Percentiles rank a stretch among this genome's conserved stretches.
These are phyloP conservation scores for Anguilla obscura DNA, from an alignment of 2,797 vertebrate genomes.

Conservation along the genomic window DNA sequence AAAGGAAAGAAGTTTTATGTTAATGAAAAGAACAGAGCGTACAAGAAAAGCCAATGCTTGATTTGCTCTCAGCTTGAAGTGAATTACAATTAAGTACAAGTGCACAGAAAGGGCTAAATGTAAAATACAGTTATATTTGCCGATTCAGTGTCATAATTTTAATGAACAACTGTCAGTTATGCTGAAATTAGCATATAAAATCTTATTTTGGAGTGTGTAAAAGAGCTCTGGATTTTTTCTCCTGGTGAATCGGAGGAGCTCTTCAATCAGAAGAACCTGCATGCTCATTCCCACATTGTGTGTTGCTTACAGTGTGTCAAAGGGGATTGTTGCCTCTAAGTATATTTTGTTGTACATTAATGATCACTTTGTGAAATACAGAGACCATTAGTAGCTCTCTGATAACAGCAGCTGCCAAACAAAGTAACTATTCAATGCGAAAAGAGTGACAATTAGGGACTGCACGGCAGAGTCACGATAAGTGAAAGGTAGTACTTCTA, in stretches of 20 bases:
- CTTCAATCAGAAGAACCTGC: not conserved
- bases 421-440: not conserved
- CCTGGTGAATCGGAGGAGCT: not conserved
- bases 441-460: not conserved
- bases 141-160: not conserved
- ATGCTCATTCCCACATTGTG: not conserved
- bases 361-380: not conserved
- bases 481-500: not conserved
- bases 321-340: not conserved
- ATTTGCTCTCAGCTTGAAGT: slow-evolving; percentile 3
- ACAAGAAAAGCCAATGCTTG: not conserved
- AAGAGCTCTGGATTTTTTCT: not conserved
- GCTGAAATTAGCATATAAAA: not conserved
- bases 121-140: not conserved
- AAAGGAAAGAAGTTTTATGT: not conserved
- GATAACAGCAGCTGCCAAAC: not conserved
- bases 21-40: not conserved
- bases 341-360: not conserved
- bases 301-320: not conserved
- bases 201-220: not conserved
- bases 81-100: slow-evolving; percentile 10
- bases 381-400: not conserved
- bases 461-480: not conserved
- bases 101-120: not conserved
- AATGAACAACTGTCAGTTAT: not conserved